A percentile compares a stretch with the other conserved stretches of the same genome.
phyloP scores from a whole-genome alignment of 2,888 invertebrate genomes.

The Lordiphosa fenestrarum region DNA sequence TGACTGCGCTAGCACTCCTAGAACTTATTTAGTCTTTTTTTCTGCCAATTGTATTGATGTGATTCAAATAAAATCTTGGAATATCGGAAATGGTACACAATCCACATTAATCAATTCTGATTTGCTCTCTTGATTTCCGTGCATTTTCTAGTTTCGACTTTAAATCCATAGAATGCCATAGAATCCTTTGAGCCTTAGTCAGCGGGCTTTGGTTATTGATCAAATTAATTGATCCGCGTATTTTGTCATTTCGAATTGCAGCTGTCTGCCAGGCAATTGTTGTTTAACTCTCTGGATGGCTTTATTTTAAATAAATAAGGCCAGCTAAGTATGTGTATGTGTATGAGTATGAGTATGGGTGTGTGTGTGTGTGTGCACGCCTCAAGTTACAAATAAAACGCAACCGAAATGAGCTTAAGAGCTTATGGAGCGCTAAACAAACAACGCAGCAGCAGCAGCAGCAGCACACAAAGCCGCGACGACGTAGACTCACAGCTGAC shows the following conservation, averaged over 20 bases:
- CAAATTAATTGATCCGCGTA: slow-evolving; percentile 2
- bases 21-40: too few species aligned
- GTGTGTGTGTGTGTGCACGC: slow-evolving; percentile 26
- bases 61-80: too few species aligned
- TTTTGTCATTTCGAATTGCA: slow-evolving; percentile 18
- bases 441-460: slow-evolving; percentile 56
- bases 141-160: too few species aligned
- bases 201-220: too few species aligned
- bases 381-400: slow-evolving; percentile 73
- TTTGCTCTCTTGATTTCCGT: too few species aligned
- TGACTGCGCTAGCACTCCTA: too few species aligned
- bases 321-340: slow-evolving; percentile 19
- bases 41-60: too few species aligned
- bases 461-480: slow-evolving; percentile 59
- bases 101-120: too few species aligned
- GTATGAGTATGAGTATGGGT: slow-evolving; percentile 2
- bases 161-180: too few species aligned
- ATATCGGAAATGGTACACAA: too few species aligned
- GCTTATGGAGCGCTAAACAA: slow-evolving; percentile 74
- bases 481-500: slow-evolving; percentile 12
- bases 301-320: slow-evolving; percentile 70
- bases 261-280: slow-evolving; percentile 47
- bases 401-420: slow-evolving; percentile 73
- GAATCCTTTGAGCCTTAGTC: too few species aligned
- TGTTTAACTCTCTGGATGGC: slow-evolving; percentile 65